Evolutionary conservation across 2,888 invertebrate genomes (phyloP).

Genomic region (Clitarchus hookeri): DNA sequence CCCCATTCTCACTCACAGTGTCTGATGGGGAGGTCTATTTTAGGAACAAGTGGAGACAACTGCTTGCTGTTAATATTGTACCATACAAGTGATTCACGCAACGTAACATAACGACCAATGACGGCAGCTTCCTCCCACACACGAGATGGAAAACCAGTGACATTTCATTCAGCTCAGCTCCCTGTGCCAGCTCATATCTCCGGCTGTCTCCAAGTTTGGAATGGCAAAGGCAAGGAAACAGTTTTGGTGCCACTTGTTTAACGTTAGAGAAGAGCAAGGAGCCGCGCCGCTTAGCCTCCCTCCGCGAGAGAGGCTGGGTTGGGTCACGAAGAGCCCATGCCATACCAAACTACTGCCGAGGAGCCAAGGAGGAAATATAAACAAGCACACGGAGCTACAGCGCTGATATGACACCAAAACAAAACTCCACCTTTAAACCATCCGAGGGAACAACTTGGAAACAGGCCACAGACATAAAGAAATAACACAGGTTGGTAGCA

Average conservation of each 20-base stretch:
- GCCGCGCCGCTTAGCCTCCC: not conserved
- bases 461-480: slow-evolving; percentile 44
- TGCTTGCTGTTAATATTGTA: too few species aligned
- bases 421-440: slow-evolving; percentile 46
- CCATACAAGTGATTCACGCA: too few species aligned
- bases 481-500: slow-evolving; percentile 41
- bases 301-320: slow-evolving; percentile 27
- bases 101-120: too few species aligned
- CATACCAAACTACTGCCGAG: slow-evolving; percentile 56
- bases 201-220: slow-evolving; percentile 70
- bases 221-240: slow-evolving; percentile 66
- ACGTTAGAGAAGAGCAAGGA: not conserved
- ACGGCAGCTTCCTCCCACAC: not conserved
- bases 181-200: slow-evolving; percentile 58
- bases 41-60: too few species aligned
- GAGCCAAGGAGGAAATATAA: slow-evolving; percentile 46
- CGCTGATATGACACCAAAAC: slow-evolving; percentile 59
- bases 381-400: slow-evolving; percentile 56
- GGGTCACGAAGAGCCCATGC: slow-evolving; percentile 57
- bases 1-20: too few species aligned
- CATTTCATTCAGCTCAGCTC: slow-evolving; percentile 36
- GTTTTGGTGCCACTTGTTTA: slow-evolving; percentile 65
- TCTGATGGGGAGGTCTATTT: too few species aligned
- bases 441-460: slow-evolving; percentile 41
- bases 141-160: not conserved